phyloP scores from a whole-genome alignment of 1,140 invertebrate genomes.

The Parapsyche elsis region DNA sequence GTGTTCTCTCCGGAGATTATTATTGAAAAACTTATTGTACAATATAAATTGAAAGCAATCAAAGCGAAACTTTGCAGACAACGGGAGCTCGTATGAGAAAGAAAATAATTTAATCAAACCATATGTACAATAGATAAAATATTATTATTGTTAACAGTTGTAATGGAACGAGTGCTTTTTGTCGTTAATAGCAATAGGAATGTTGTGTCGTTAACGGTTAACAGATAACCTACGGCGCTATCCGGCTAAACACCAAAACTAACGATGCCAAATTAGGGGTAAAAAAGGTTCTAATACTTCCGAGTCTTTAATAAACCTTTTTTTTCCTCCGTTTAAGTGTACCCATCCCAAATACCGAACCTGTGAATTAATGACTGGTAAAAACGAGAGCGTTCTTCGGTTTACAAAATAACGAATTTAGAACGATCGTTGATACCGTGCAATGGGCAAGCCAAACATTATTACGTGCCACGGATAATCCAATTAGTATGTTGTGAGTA shows the following conservation, averaged over 20 bases:
- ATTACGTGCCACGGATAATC: not conserved
- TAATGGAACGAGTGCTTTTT: too few relatives aligned
- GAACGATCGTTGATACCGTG: not conserved
- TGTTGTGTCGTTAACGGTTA: constrained; percentile 39
- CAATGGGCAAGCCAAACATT: not conserved
- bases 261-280: constrained; percentile 52
- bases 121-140: too few relatives aligned
- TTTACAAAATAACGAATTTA: not conserved
- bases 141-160: too few relatives aligned
- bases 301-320: constrained; percentile 17
- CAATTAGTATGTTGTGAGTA: constrained; percentile 16
- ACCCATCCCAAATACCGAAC: not conserved
- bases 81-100: too few relatives aligned
- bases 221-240: constrained; percentile 45
- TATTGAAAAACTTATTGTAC: too few relatives aligned
- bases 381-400: not conserved
- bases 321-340: constrained; percentile 10
- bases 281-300: constrained; percentile 31
- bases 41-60: too few relatives aligned
- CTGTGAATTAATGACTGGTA: not conserved
- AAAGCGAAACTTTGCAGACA: too few relatives aligned
- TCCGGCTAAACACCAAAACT: constrained; percentile 35
- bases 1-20: not conserved
- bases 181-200: not conserved
- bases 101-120: too few relatives aligned